These are phyloP conservation scores for Accipiter badius DNA, from an alignment of 2,797 vertebrate species.

Conservation along the genomic window DNA sequence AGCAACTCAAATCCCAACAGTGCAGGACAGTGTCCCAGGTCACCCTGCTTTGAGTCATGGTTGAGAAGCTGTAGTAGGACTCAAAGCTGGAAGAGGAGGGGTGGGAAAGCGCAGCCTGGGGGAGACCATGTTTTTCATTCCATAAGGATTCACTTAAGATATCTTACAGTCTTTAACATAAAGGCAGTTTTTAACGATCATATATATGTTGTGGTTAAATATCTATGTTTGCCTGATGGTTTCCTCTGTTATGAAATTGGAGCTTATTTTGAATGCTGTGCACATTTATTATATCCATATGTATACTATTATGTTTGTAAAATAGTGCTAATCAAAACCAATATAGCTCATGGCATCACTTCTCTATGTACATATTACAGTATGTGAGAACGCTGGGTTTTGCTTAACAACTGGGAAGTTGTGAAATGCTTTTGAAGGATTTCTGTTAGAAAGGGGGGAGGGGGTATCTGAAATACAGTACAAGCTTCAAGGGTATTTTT, in stretches of 20 bases:
- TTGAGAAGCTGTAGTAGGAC: not conserved
- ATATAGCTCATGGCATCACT: not conserved
- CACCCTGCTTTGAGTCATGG: fast-evolving
- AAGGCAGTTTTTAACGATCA: not conserved
- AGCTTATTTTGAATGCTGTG: not conserved
- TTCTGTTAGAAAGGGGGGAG: not conserved
- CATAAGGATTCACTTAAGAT: not conserved
- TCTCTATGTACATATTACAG: not conserved
- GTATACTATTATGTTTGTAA: not conserved
- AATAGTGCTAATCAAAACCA: not conserved
- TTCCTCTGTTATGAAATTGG: not conserved
- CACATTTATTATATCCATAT: not conserved
- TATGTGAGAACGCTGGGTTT: not conserved
- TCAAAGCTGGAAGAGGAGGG: not conserved
- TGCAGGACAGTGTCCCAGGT: not conserved
- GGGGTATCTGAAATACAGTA: not conserved
- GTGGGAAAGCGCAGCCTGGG: not conserved
- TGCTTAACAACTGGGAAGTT: not conserved
- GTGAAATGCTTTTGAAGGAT: not conserved
- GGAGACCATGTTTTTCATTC: fast-evolving
- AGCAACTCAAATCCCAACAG: not conserved
- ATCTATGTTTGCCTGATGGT: not conserved
- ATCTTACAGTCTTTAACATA: not conserved
- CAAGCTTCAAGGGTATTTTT: not conserved
- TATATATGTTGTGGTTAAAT: not conserved